These are phyloP conservation scores for Diadumene lineata DNA, from an alignment of 92 coral and sea anemone species.

Conservation along the genomic window DNA sequence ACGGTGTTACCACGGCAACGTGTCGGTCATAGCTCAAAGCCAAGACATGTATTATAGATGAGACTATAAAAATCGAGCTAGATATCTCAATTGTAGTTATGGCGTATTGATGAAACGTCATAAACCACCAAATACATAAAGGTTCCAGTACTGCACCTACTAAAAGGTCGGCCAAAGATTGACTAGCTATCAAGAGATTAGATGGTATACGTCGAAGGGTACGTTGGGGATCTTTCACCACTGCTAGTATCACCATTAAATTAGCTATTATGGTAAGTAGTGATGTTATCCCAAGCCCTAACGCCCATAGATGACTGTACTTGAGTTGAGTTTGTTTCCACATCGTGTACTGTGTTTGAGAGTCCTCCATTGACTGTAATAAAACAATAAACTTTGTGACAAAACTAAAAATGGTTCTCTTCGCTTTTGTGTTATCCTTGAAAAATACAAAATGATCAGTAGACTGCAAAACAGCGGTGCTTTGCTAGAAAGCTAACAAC, in stretches of 20 bases:
- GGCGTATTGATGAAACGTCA: constrained; percentile 46
- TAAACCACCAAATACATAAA: constrained; percentile 69
- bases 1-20: constrained; percentile 66
- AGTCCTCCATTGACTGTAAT: background rate
- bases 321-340: constrained; percentile 25
- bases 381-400: too few relatives aligned
- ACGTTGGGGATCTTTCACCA: constrained; percentile 69
- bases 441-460: too few relatives aligned
- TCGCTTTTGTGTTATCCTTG: too few relatives aligned
- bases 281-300: constrained; percentile 31
- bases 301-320: constrained; percentile 21
- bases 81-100: constrained; percentile 40
- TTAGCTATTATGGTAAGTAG: constrained; percentile 44
- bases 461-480: too few relatives aligned
- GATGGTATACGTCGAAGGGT: constrained; percentile 60
- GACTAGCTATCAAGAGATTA: constrained; percentile 68
- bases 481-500: too few relatives aligned
- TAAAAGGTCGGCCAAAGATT: constrained; percentile 69
- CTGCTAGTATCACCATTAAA: constrained; percentile 53
- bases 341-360: constrained; percentile 6
- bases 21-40: constrained; percentile 65
- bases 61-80: constrained; percentile 67
- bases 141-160: constrained; percentile 70
- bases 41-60: constrained; percentile 63
- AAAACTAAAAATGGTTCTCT: too few relatives aligned